Percentiles rank a stretch among this genome's conserved stretches.
Evolutionary conservation across 2,797 vertebrate genomes (phyloP).

Genomic region (Poecilia velifera): DNA sequence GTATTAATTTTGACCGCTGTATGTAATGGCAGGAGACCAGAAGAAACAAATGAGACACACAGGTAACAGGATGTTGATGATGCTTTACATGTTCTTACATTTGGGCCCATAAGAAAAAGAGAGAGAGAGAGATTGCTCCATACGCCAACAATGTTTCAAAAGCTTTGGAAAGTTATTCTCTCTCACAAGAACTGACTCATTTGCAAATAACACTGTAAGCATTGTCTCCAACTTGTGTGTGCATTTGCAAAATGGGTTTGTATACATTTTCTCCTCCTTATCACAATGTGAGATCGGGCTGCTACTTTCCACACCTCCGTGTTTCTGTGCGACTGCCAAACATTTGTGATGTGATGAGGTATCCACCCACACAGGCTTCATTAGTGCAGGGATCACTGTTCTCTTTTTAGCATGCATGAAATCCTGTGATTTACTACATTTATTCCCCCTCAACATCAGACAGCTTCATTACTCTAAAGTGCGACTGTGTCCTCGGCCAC

Average conservation of each 20-base stretch:
- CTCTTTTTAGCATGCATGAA: slow-evolving; percentile 35
- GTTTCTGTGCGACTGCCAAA: background rate
- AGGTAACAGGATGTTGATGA: background rate
- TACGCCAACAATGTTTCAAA: background rate
- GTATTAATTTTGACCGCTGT: background rate
- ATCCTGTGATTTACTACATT: slow-evolving; percentile 34
- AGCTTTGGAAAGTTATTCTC: background rate
- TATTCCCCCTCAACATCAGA: slow-evolving; percentile 2
- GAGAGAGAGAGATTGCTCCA: background rate
- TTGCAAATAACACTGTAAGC: background rate
- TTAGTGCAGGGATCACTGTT: slow-evolving; percentile 18
- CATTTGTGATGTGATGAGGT: background rate
- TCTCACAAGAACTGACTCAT: background rate
- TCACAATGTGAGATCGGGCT: slow-evolving; percentile 1
- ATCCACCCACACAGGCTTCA: slow-evolving; percentile 11
- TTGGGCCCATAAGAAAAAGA: background rate
- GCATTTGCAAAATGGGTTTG: background rate
- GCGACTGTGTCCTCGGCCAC: slow-evolving; percentile 35
- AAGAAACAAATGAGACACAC: background rate
- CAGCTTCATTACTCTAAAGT: slow-evolving; percentile 21
- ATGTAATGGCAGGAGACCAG: background rate
- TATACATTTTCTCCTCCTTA: background rate
- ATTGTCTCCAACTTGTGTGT: background rate
- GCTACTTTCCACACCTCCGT: background rate
- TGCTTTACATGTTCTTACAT: background rate